These are phyloP conservation scores for Ivindomyrus marchei DNA, from an alignment of 2,113 vertebrate genomes.

Conservation along the genomic window DNA sequence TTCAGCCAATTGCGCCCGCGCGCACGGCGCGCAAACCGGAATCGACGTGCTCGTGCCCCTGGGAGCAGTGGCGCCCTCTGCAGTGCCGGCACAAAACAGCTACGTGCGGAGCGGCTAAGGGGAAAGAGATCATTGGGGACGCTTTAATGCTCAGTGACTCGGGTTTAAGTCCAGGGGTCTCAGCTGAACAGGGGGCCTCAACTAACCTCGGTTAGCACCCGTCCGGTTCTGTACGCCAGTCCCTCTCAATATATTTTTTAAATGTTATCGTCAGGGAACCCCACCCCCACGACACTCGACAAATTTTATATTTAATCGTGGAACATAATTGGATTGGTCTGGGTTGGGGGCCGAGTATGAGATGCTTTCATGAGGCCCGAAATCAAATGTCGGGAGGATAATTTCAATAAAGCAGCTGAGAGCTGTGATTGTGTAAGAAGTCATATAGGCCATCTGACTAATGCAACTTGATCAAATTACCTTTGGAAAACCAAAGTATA, in stretches of 20 bases:
- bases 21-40: no score
- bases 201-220: neutral
- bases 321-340: neutral
- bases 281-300: no score
- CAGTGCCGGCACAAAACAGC: neutral
- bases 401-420: neutral
- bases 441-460: neutral
- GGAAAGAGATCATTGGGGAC: neutral
- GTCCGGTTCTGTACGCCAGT: neutral
- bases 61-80: neutral
- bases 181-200: no score
- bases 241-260: no score
- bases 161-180: no score
- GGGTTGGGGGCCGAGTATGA: neutral
- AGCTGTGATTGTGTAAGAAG: neutral
- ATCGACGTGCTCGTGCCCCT: neutral
- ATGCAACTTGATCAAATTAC: neutral
- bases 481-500: neutral
- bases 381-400: neutral
- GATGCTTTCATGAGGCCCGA: neutral
- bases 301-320: no score
- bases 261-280: no score
- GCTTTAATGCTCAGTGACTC: neutral
- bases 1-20: no score
- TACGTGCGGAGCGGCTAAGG: no score